Percentiles rank a stretch among this genome's conserved stretches.
Evolutionary conservation across 2,113 vertebrate genomes (phyloP).

Genomic region (Neotragus pygmaeus): DNA sequence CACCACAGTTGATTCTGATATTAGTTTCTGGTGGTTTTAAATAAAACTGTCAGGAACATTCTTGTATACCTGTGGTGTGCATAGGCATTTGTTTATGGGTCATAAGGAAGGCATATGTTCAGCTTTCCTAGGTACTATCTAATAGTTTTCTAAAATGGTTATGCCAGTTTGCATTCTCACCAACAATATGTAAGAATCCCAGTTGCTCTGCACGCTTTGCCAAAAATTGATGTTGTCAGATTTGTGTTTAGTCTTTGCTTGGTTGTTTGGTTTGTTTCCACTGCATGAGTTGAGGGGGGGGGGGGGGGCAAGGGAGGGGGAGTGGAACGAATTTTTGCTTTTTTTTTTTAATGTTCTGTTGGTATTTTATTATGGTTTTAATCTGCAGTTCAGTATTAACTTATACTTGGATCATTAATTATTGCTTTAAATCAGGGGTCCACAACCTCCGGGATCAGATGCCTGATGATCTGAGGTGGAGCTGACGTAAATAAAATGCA

Average conservation of each 20-base stretch:
- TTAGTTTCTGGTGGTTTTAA: background rate
- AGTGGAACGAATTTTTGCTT: background rate
- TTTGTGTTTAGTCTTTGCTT: background rate
- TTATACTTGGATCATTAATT: background rate
- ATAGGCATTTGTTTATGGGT: background rate
- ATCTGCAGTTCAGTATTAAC: background rate
- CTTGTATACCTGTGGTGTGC: background rate
- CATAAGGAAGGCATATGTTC: background rate
- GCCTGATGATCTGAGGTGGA: background rate
- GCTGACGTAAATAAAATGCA: background rate
- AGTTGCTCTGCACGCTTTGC: background rate
- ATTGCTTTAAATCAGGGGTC: background rate
- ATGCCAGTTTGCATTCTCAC: background rate
- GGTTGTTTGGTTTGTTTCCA: background rate
- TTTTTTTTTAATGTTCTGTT: background rate
- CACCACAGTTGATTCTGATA: background rate
- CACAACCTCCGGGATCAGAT: background rate
- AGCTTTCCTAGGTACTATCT: background rate
- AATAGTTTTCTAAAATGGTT: background rate
- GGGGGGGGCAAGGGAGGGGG: rapidly evolving
- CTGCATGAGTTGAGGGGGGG: background rate
- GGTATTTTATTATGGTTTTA: background rate
- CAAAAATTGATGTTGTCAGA: background rate
- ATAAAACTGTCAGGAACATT: background rate
- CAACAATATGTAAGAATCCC: background rate